A percentile compares a stretch with the other conserved stretches of the same genome.
Evolutionary conservation across 2,113 vertebrate genomes (phyloP).

Genomic region (Axis porcinus): DNA sequence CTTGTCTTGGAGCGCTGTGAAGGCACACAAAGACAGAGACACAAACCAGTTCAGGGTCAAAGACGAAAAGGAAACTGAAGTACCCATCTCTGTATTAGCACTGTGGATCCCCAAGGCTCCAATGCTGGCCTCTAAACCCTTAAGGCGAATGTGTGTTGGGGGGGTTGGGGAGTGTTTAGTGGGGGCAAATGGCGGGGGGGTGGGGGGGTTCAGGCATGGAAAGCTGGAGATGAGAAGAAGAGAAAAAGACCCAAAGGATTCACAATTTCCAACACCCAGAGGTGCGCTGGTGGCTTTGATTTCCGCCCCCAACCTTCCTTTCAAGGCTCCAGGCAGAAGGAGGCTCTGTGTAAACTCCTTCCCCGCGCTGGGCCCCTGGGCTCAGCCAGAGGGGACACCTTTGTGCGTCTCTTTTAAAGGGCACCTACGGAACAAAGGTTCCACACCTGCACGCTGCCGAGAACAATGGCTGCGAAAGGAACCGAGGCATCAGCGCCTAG

Average conservation of each 20-base stretch:
- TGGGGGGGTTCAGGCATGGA: neutral
- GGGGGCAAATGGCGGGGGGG: neutral
- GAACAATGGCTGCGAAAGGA: conserved; percentile 24
- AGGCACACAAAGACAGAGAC: neutral
- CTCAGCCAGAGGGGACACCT: conserved; percentile 50
- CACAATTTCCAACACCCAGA: conserved; percentile 52
- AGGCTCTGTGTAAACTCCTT: conserved; percentile 76
- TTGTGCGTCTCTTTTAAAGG: neutral
- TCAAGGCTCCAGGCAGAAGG: conserved; percentile 54
- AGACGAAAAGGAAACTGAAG: conserved; percentile 50
- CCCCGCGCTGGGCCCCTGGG: neutral
- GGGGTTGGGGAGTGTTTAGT: accelerated
- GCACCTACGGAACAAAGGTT: conserved; percentile 73
- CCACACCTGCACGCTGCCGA: conserved; percentile 58
- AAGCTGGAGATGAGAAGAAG: neutral
- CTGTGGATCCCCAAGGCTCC: neutral
- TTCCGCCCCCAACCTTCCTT: conserved; percentile 17
- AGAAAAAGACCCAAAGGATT: neutral
- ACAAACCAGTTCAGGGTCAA: conserved; percentile 43
- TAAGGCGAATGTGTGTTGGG: conserved; percentile 11
- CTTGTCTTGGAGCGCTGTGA: neutral
- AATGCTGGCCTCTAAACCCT: conserved; percentile 24
- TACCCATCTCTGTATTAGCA: neutral
- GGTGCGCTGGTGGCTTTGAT: conserved; percentile 62
- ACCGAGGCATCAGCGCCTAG: neutral